Conservation (phyloP, 2,113 vertebrate genomes). For the Pongo pygmaeus region DNA sequence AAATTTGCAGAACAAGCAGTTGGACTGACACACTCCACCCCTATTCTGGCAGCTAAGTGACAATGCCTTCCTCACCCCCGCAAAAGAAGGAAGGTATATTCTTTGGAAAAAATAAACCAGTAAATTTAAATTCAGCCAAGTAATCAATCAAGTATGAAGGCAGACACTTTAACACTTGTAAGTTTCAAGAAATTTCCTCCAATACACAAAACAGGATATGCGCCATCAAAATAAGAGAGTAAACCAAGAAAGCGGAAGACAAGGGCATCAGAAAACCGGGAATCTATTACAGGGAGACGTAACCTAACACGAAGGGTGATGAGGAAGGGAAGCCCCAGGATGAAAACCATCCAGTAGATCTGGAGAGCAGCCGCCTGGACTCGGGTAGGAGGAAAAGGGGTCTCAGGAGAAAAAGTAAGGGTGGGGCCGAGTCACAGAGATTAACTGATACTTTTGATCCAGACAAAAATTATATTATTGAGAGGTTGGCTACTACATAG, state of each 20-base stretch:
- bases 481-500: background rate
- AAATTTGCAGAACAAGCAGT: background rate
- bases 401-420: background rate
- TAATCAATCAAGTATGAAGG: background rate
- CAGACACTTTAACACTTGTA: background rate
- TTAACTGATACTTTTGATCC: background rate
- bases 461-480: background rate
- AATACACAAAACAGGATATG: background rate
- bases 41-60: background rate
- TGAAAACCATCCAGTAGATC: background rate
- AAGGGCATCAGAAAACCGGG: background rate
- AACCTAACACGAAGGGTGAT: accelerated
- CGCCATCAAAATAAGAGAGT: background rate
- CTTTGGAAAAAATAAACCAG: conserved; percentile 1
- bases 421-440: background rate
- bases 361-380: accelerated
- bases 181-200: background rate
- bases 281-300: accelerated
- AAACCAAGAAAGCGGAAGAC: background rate
- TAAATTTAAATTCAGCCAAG: conserved; percentile 29
- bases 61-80: background rate
- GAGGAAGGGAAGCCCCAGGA: background rate
- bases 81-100: background rate
- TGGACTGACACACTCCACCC: background rate
- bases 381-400: background rate